A percentile compares a stretch with the other conserved stretches of the same genome.
Evolutionary conservation across 2,888 invertebrate species (phyloP).

Genomic region (Carcina quercana): DNA sequence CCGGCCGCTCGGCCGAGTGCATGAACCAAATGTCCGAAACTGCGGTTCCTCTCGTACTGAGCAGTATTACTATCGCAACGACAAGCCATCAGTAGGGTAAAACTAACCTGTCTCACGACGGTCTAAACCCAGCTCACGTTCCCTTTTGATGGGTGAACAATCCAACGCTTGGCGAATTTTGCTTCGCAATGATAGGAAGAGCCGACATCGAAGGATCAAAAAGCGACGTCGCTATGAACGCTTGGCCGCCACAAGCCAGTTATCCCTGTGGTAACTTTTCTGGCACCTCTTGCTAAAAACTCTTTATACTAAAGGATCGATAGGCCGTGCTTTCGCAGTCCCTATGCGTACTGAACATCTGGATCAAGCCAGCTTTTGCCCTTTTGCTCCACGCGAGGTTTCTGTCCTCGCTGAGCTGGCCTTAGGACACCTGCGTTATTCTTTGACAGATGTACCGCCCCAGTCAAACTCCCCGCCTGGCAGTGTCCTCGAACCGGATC

Average conservation of each 20-base stretch:
- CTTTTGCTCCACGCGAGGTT: conserved; percentile 82
- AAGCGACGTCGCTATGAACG: conserved; percentile 79
- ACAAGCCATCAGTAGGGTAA: conserved; percentile 73
- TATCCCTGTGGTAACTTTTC: conserved; percentile 81
- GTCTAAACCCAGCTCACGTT: conserved; percentile 80
- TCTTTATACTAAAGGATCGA: conserved; percentile 76
- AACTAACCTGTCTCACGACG: conserved; percentile 78
- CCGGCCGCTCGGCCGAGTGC: conserved; percentile 76
- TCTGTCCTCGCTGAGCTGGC: conserved; percentile 78
- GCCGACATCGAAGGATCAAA: conserved; percentile 84
- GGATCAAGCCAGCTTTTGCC: conserved; percentile 80
- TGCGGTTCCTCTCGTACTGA: conserved; percentile 74
- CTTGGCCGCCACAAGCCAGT: conserved; percentile 79
- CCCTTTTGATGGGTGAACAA: conserved; percentile 81
- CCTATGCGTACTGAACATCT: conserved; percentile 78
- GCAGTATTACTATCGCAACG: conserved; percentile 73
- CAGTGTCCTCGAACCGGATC: conserved; percentile 74
- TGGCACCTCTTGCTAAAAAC: conserved; percentile 79
- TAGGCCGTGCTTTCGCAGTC: conserved; percentile 79
- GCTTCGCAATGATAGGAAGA: conserved; percentile 85
- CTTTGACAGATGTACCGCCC: conserved; percentile 80
- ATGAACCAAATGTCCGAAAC: conserved; percentile 76
- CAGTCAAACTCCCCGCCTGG: conserved; percentile 79
- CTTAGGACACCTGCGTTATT: conserved; percentile 79
- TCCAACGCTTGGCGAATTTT: conserved; percentile 81